phyloP scores from a whole-genome alignment of 2,113 vertebrate species.

The Eudyptes chrysolophus region DNA sequence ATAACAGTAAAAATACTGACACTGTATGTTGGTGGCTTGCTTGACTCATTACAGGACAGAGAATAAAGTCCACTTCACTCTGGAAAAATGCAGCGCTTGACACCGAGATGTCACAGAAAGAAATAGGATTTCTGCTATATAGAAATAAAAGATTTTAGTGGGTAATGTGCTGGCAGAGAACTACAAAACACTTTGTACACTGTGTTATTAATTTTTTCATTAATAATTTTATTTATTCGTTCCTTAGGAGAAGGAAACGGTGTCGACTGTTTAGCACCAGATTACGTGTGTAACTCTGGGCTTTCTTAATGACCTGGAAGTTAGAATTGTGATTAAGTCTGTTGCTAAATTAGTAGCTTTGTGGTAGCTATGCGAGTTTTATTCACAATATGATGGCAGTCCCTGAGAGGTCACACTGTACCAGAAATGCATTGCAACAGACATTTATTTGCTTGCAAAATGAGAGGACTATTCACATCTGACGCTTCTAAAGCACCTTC shows the following conservation, averaged over 20 bases:
- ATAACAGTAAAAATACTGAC: neutral
- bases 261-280: neutral
- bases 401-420: neutral
- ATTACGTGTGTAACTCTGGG: neutral
- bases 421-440: neutral
- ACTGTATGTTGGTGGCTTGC: neutral
- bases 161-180: neutral
- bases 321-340: conserved; percentile 24
- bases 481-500: neutral
- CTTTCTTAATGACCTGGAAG: conserved; percentile 7
- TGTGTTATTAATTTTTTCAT: neutral
- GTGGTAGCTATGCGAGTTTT: neutral
- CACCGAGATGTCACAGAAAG: neutral
- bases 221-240: neutral
- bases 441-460: neutral
- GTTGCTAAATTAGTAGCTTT: conserved; percentile 14
- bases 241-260: neutral
- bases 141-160: neutral
- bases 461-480: neutral
- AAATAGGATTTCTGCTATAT: neutral
- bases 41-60: neutral
- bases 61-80: neutral
- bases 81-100: neutral
- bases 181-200: neutral
- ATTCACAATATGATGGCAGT: neutral